Evolutionary conservation across 2,113 vertebrate species (phyloP), one percentile per base, ranked within the genome.

Genomic region (Phycodurus eques): DNA sequence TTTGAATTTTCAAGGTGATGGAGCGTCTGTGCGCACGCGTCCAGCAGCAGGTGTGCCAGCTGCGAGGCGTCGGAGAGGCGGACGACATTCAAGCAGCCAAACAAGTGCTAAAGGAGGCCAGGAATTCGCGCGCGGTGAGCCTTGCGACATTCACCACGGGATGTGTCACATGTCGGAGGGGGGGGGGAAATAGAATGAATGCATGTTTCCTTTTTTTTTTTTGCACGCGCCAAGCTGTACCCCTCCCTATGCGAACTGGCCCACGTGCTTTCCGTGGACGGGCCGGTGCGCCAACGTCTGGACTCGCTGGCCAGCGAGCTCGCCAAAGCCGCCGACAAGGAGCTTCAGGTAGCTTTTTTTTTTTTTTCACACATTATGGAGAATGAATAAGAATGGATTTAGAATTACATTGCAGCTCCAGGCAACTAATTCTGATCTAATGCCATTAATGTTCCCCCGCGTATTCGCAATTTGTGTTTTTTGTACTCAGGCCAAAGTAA

Each of bases 261-360:
- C 64, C 95, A 96, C 22, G 93, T 96, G 68, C 87, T 96, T 72
- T 95, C 94, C 51, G 95, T 91, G 35, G 95, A 96, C 0, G 95
- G 95, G 35, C 95, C 95, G 0, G 95, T 96, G 68, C 87, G 94
- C 22, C 95, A 96, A 83, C 93, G 91, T 19, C 87, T 96, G 71
- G 95, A 96, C 81, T 95, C 94, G 0, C 91, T 96, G 78, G 94
- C 94, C 35, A 94, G 93, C 1, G 95, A 96, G 74, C 94, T 96
- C 0, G 94, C 95, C 80, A 96, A 95, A 88, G 95, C 95, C 59
- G 95, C 95, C 10, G 95, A 96, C 88, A 96, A 95, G 73, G 95
- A 96, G 81, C 91, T 96, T n/a, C 95, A 96, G 95, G 95, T 94
- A 82, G 39, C 19, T 69, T 27, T 12, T 4, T 46, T 13, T n/a